These are phyloP conservation scores for Alentia gelatinosa DNA, from an alignment of 2,888 invertebrate genomes.

Conservation along the genomic window DNA sequence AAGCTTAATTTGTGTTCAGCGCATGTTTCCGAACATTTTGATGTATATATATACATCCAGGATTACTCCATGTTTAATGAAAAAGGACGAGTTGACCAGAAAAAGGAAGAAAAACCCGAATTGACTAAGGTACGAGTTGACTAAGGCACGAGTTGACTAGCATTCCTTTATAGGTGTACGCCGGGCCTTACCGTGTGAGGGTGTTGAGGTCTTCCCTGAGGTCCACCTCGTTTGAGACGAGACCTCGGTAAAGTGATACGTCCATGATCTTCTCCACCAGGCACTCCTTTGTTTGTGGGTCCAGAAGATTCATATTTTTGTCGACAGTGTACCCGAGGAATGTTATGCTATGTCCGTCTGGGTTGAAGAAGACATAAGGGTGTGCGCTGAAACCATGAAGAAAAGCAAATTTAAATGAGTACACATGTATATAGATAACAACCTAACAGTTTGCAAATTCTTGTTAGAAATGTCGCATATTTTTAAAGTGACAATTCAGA, in stretches of 20 bases:
- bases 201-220: neutral
- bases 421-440: neutral
- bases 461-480: neutral
- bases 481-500: neutral
- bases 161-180: too few relatives aligned
- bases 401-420: neutral
- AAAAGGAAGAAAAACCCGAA: too few relatives aligned
- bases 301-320: neutral
- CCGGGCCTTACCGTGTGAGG: neutral
- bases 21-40: too few relatives aligned
- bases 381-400: neutral
- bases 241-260: neutral
- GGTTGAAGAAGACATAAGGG: constrained; percentile 18
- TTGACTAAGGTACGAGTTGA: too few relatives aligned
- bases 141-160: too few relatives aligned
- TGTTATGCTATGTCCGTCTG: neutral
- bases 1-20: too few relatives aligned
- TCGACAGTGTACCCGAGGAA: neutral
- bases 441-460: neutral
- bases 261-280: neutral
- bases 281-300: neutral
- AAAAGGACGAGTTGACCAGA: too few relatives aligned
- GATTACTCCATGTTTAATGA: too few relatives aligned
- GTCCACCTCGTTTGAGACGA: neutral
- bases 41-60: too few relatives aligned